Percentiles rank a stretch among this genome's conserved stretches.
These are phyloP conservation scores for Tachycineta bicolor DNA, from an alignment of 2,113 vertebrate genomes.

Conservation along the genomic window DNA sequence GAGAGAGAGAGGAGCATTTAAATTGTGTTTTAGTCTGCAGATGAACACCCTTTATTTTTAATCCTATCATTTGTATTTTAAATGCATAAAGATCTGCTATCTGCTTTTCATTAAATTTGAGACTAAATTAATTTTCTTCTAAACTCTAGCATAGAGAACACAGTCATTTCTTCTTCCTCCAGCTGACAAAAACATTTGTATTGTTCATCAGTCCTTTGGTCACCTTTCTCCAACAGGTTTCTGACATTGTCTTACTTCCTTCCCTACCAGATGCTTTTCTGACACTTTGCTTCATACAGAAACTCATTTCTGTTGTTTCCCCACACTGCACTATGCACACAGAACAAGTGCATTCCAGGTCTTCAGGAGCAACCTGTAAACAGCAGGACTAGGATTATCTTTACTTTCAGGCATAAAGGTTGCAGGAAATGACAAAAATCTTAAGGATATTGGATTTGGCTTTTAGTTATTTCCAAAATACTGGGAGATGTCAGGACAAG, in stretches of 20 bases:
- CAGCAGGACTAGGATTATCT: background rate
- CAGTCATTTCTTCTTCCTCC: background rate
- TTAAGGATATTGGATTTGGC: background rate
- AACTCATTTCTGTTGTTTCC: background rate
- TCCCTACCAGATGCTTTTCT: background rate
- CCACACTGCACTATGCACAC: background rate
- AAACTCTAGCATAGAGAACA: background rate
- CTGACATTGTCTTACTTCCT: background rate
- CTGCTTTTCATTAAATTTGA: background rate
- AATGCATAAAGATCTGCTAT: background rate
- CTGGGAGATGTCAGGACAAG: background rate
- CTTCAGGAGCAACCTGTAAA: background rate
- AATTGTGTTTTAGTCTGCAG: background rate
- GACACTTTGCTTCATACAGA: background rate
- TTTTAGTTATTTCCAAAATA: background rate
- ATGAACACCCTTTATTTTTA: background rate
- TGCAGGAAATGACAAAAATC: background rate
- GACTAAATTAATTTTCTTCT: background rate
- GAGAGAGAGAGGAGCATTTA: background rate
- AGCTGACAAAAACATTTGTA: background rate
- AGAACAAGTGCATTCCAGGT: rapidly evolving
- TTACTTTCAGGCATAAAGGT: background rate
- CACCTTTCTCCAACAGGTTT: background rate
- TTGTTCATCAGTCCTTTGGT: background rate
- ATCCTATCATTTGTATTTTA: background rate